Evolutionary conservation across 1,140 invertebrate species (phyloP), one percentile per base, ranked within the genome.

Genomic region (Asbolus verrucosus): DNA sequence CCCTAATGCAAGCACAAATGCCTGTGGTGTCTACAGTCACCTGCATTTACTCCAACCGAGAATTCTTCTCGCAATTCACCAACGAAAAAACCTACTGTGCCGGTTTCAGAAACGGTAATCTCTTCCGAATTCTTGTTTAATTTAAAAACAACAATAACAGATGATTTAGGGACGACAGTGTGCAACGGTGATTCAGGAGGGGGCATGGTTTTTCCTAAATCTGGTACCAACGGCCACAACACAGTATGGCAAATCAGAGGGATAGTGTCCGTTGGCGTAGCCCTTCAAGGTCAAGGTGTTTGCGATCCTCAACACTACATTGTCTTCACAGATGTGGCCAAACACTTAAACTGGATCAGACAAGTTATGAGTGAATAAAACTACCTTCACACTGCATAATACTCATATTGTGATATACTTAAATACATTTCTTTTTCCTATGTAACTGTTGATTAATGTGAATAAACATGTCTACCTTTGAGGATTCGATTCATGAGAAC

Each of bases 401-500:
- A 54, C 46, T 54, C 46, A 27, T 27, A 30, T 54, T 54, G 46
- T 54, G 46, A 54, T 54, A 54, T 54, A 27, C 21, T 27, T 24
- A 46, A 46, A 46, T 18, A 46, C 41, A 24, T 13, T 11, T 27
- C 30, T 54, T 54, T 54, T 14, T 54, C 24, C 46, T n/a, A n/a
- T n/a, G n/a, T n/a, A n/a, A n/a, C n/a, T n/a, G n/a, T n/a, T n/a
- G 30, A 27, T 65, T 83, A 94, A 82, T 94, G 92, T 16, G 86
- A 84, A 4, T 92, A 77, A 4, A 89, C 85, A 82, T 86, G 86
- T 82, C 86, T 84, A 19, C 91, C 91, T 82, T 91, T 92, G 1
- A 94, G 80, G 72, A 93, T 86, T 75, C 91, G 85, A 75, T 90
- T 86, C 90, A 91, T 91, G 4, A 94, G 77, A 38, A 91, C 81